These are phyloP conservation scores for Calidris pugnax DNA, from an alignment of 2,113 vertebrate species.

Conservation along the genomic window DNA sequence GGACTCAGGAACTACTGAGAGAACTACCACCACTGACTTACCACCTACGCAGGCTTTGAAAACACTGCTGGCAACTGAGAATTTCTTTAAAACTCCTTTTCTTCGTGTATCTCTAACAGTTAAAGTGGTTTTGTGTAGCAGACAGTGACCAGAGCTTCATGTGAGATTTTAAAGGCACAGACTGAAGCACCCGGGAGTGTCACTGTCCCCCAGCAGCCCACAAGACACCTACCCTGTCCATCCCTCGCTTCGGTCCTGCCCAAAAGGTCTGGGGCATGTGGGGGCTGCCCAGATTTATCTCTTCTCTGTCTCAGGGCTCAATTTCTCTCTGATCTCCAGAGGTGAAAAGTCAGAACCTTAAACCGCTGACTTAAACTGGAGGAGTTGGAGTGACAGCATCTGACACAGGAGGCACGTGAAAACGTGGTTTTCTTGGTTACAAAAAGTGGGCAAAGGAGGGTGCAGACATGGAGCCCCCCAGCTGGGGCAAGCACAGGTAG, in stretches of 20 bases:
- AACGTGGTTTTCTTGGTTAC: neutral
- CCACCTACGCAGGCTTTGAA: neutral
- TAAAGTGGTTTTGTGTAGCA: neutral
- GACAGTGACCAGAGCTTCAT: neutral
- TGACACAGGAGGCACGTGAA: neutral
- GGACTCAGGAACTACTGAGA: neutral
- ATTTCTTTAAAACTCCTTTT: neutral
- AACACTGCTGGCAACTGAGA: neutral
- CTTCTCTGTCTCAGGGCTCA: neutral
- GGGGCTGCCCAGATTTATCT: neutral
- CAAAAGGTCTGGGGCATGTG: neutral
- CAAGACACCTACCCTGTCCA: fast-evolving
- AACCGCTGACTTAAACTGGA: neutral
- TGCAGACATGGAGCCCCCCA: neutral
- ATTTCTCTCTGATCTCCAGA: neutral
- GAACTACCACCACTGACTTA: neutral
- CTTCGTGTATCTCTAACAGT: neutral
- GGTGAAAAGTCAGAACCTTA: neutral
- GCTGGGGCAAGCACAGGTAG: neutral
- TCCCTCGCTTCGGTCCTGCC: neutral
- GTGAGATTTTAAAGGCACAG: neutral
- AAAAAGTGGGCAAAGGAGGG: neutral
- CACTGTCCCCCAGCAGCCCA: neutral
- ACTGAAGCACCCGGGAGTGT: neutral
- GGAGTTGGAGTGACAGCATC: neutral